Conservation (phyloP, 2,888 invertebrate genomes). For the Vanessa cardui region DNA sequence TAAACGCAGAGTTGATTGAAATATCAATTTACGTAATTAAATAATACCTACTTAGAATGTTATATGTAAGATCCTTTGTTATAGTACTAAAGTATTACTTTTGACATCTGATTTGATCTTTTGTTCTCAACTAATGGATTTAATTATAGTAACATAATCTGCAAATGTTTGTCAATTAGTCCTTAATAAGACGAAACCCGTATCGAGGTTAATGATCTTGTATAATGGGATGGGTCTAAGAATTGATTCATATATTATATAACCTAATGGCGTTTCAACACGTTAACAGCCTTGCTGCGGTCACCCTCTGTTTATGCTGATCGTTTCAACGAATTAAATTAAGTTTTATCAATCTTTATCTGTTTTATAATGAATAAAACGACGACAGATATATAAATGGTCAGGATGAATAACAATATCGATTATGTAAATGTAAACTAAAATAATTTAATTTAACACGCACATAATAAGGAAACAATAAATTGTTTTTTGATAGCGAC, state of each 20-base stretch:
- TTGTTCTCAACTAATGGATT: background rate
- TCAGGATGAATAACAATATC: too few species aligned
- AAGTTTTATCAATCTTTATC: too few species aligned
- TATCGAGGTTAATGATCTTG: slow-evolving; percentile 29
- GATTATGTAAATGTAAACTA: too few species aligned
- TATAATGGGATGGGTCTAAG: slow-evolving; percentile 20
- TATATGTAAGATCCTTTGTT: background rate
- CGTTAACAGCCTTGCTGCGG: background rate
- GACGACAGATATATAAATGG: background rate
- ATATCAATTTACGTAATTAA: background rate
- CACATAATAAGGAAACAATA: too few species aligned
- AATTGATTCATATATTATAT: slow-evolving; percentile 2
- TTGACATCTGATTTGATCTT: too few species aligned
- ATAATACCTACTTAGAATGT: background rate
- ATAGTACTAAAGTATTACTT: too few species aligned
- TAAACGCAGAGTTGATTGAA: too few species aligned
- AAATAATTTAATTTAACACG: too few species aligned
- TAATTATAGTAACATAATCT: slow-evolving; percentile 17
- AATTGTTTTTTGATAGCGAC: too few species aligned
- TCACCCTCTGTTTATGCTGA: background rate
- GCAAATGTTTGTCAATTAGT: slow-evolving; percentile 31
- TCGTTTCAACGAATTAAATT: background rate
- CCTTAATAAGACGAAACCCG: slow-evolving; percentile 19
- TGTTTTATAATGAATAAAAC: background rate
- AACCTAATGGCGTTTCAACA: background rate